phyloP scores from a whole-genome alignment of 2,888 invertebrate genomes.

The Nephrotoma flavescens region DNA sequence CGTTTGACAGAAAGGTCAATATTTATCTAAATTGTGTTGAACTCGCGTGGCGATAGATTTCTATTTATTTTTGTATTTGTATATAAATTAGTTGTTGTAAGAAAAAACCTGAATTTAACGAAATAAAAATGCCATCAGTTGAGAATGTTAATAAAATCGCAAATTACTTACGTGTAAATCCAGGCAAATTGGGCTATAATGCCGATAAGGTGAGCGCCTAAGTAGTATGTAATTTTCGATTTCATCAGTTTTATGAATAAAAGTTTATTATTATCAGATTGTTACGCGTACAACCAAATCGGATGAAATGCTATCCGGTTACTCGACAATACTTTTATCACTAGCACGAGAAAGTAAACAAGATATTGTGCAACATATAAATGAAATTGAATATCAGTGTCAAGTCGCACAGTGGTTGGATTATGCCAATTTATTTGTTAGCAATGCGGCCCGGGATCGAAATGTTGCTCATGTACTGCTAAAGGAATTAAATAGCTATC shows the following conservation, averaged over 20 bases:
- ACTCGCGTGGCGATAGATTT: not conserved
- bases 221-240: not conserved
- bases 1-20: not conserved
- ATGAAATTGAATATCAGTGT: slow-evolving; percentile 19
- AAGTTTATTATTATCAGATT: slow-evolving; percentile 28
- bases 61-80: not conserved
- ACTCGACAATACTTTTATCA: slow-evolving; percentile 36
- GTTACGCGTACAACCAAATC: slow-evolving; percentile 31
- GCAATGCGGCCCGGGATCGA: slow-evolving; percentile 25
- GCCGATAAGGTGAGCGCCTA: slow-evolving; percentile 32
- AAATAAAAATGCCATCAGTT: slow-evolving; percentile 10
- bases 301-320: slow-evolving; percentile 24
- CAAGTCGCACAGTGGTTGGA: slow-evolving; percentile 52
- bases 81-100: not conserved
- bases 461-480: slow-evolving; percentile 22
- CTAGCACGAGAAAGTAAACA: slow-evolving; percentile 32
- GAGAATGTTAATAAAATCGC: slow-evolving; percentile 35
- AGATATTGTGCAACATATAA: slow-evolving; percentile 23
- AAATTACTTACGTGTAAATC: slow-evolving; percentile 36
- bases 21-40: not conserved
- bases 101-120: not conserved
- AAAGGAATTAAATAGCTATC: slow-evolving; percentile 38
- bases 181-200: slow-evolving; percentile 38
- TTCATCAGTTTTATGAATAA: not conserved
- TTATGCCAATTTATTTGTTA: slow-evolving; percentile 36